Evolutionary conservation across 2,888 invertebrate genomes (phyloP), one percentile per base, ranked within the genome.

Genomic region (Scaptomyza flava): DNA sequence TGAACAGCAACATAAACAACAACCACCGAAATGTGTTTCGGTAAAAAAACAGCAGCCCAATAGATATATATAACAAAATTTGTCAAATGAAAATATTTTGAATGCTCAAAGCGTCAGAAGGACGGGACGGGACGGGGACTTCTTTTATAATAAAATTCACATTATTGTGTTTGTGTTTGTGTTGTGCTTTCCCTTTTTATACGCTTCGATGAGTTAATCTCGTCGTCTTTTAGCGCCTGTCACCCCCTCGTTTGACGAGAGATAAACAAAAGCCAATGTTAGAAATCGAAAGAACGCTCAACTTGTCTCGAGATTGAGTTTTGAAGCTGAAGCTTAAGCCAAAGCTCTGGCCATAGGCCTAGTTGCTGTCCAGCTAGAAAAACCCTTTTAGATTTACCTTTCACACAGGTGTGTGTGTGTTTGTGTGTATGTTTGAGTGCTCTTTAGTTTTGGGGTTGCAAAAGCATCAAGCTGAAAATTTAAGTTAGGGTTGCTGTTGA

Each of bases 151-250:
- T 79, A 61, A 81, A 83, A 65, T 64, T 56, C 48, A 78, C 62
- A 57, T 72, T 69, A 36, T 45, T 43, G 43, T 56, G 36, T 34
- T 45, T 42, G 41, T 52, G 51, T 63, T 75, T 56, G 58, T 65
- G 59, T 61, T 67, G 64, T 48, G 43, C 54, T 62, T 62, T 62
- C 65, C 70, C 71, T 68, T 76, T 73, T 78, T 68, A 78, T 77
- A 50, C 79, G 87, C 85, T 76, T 89, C 82, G 89, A 87, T 86
- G 84, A 79, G 66, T 89, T 89, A 89, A 87, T 84, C 85, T 72
- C 74, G 61, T 72, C 75, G 76, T 83, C 88, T 89, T 84, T 87
- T 89, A 66, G 85, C 85, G 79, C 87, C 79, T 84, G 87, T 87
- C 88, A 74, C 43, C 41, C 31, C 38, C 34, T 12, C 41, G 38